phyloP scores from a whole-genome alignment of 1,140 invertebrate genomes.

The Rhagoletis zephyria region DNA sequence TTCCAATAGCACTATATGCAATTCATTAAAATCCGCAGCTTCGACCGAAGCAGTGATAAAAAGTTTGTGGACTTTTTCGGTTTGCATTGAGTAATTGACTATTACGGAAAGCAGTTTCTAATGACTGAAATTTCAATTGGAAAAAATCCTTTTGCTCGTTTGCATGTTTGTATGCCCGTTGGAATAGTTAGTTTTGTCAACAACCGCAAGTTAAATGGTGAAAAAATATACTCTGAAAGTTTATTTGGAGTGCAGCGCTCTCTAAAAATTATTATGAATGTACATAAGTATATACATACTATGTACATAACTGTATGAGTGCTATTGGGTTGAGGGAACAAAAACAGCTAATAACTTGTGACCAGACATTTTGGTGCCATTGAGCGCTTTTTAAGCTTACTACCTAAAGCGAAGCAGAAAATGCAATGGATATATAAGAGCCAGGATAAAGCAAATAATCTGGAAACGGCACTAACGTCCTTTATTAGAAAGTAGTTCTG shows the following conservation, averaged over 20 bases:
- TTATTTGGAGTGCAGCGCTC: not conserved
- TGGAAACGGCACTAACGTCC: no score
- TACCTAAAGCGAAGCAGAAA: no score
- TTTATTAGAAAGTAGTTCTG: no score
- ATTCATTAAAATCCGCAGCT: not conserved
- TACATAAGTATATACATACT: no score
- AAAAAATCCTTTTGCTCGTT: not conserved
- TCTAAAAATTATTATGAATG: not conserved
- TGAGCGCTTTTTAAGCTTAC: not conserved
- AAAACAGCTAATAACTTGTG: not conserved
- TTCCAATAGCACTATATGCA: no score
- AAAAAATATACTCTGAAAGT: not conserved
- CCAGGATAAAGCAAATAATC: no score
- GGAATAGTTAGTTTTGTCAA: not conserved
- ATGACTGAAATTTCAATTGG: conserved; percentile 31
- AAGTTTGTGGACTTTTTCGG: conserved; percentile 3
- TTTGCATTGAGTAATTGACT: conserved; percentile 38
- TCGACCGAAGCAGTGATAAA: not conserved
- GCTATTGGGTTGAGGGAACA: no score
- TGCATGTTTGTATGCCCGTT: not conserved
- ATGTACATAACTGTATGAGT: no score
- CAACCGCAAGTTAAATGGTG: not conserved
- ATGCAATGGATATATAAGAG: no score
- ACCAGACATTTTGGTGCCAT: not conserved
- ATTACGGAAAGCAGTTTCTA: conserved; percentile 34